Percentiles rank a stretch among this genome's conserved stretches.
Evolutionary conservation across 2,797 vertebrate genomes (phyloP).

Genomic region (Carcharodon carcharias): DNA sequence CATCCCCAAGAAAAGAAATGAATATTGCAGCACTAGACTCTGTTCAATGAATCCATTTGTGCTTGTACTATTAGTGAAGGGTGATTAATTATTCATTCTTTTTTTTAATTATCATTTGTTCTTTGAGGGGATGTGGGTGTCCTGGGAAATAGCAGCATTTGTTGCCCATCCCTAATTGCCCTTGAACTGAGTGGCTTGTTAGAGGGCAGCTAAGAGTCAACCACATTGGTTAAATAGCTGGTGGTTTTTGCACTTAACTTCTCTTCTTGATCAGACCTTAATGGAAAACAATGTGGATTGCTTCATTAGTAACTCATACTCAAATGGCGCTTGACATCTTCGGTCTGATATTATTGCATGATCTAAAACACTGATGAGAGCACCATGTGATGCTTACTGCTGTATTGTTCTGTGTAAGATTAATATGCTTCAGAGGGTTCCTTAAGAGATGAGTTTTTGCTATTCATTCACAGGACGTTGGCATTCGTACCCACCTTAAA

Average conservation of each 20-base stretch:
- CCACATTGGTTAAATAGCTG: not conserved
- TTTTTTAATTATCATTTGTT: too few species aligned
- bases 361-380: not conserved
- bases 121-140: too few species aligned
- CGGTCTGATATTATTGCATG: not conserved
- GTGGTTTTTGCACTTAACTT: not conserved
- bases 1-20: not conserved
- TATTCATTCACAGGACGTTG: too few species aligned
- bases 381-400: too few species aligned
- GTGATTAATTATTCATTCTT: too few species aligned
- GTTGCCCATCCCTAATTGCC: too few species aligned
- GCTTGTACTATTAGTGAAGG: not conserved
- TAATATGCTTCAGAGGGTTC: not conserved
- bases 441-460: not conserved
- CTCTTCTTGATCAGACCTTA: too few species aligned
- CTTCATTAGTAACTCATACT: not conserved
- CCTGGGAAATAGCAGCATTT: too few species aligned
- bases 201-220: too few species aligned
- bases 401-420: not conserved
- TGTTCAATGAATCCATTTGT: not conserved
- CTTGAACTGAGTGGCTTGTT: too few species aligned
- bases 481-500: too few species aligned
- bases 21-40: not conserved
- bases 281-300: not conserved
- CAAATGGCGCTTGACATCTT: too few species aligned